These are phyloP conservation scores for Arrhamphus sclerolepis DNA, from an alignment of 2,797 vertebrate species.

Conservation along the genomic window DNA sequence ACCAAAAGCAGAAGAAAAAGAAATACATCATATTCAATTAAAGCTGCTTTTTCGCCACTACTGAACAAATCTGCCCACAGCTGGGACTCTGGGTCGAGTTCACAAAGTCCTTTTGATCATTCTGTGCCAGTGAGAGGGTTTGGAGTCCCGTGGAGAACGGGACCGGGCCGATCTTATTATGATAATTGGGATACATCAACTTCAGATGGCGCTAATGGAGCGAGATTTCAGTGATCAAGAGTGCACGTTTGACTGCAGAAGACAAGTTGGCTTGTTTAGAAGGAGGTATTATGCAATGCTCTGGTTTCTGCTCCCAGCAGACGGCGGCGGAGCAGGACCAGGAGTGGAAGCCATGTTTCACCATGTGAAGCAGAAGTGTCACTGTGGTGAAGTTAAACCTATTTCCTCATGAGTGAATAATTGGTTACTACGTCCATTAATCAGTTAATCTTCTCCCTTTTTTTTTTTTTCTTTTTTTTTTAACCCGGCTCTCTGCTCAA, in stretches of 20 bases:
- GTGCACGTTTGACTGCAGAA: constrained; percentile 62
- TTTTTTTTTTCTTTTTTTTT: no score
- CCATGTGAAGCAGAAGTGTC: constrained; percentile 46
- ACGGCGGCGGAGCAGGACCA: constrained; percentile 43
- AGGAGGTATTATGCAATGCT: constrained; percentile 67
- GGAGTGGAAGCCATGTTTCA: constrained; percentile 39
- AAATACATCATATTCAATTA: constrained; percentile 78
- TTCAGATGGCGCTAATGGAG: constrained; percentile 76
- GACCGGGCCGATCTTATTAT: constrained; percentile 78
- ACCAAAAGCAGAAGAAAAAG: constrained; percentile 58
- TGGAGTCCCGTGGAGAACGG: constrained; percentile 71
- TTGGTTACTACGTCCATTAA: constrained; percentile 81
- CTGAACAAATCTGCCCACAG: constrained; percentile 75
- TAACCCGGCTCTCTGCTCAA: constrained; percentile 55
- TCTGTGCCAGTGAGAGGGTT: constrained; percentile 70
- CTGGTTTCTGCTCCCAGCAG: constrained; percentile 59
- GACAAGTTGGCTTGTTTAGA: constrained; percentile 64
- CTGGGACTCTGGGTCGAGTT: constrained; percentile 77
- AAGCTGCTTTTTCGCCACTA: constrained; percentile 63
- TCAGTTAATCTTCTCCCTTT: constrained; percentile 84
- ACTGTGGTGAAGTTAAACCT: constrained; percentile 62
- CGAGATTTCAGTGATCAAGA: constrained; percentile 77
- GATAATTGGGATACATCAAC: constrained; percentile 81
- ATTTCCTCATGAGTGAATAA: constrained; percentile 75
- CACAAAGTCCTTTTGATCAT: constrained; percentile 81